A percentile compares a stretch with the other conserved stretches of the same genome.
Conservation (phyloP, 2,888 invertebrate species). For the Pollenia griseotomentosa region DNA sequence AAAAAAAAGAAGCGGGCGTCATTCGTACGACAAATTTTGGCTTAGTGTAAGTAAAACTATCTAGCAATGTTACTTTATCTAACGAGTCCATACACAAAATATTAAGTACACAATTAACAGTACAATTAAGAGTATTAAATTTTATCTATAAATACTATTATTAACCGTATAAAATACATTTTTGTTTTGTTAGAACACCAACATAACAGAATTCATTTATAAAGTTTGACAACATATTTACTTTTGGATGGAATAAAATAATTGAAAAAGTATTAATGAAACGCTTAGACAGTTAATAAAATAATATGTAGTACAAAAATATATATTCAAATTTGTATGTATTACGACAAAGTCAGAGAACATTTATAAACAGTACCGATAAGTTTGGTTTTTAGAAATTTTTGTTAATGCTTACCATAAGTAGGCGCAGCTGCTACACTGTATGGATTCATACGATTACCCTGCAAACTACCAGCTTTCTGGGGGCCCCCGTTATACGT, state of each 20-base stretch:
- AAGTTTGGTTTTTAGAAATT: not conserved
- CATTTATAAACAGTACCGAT: not conserved
- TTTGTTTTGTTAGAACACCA: slow-evolving; percentile 54
- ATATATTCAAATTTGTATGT: slow-evolving; percentile 27
- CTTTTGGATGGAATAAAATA: slow-evolving; percentile 36
- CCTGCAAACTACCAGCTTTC: slow-evolving; percentile 88
- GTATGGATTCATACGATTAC: slow-evolving; percentile 89
- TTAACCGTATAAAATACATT: slow-evolving; percentile 8
- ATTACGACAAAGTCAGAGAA: slow-evolving; percentile 38
- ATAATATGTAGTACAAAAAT: slow-evolving; percentile 16
- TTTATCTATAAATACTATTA: slow-evolving; percentile 53
- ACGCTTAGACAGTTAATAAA: slow-evolving; percentile 55
- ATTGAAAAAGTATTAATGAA: slow-evolving; percentile 49
- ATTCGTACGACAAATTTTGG: not conserved
- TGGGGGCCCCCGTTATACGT: slow-evolving; percentile 93
- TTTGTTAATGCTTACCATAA: slow-evolving; percentile 78
- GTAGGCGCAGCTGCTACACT: slow-evolving; percentile 77
- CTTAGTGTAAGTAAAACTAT: not conserved
- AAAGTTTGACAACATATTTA: slow-evolving; percentile 55
- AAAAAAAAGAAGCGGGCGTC: not conserved
- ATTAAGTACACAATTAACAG: slow-evolving; percentile 19
- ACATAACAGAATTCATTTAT: slow-evolving; percentile 41
- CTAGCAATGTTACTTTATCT: slow-evolving; percentile 24
- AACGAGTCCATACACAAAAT: slow-evolving; percentile 14
- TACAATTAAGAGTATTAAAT: slow-evolving; percentile 27